These are phyloP conservation scores for Dryobotodes eremita DNA, from an alignment of 2,888 invertebrate genomes.

Conservation along the genomic window DNA sequence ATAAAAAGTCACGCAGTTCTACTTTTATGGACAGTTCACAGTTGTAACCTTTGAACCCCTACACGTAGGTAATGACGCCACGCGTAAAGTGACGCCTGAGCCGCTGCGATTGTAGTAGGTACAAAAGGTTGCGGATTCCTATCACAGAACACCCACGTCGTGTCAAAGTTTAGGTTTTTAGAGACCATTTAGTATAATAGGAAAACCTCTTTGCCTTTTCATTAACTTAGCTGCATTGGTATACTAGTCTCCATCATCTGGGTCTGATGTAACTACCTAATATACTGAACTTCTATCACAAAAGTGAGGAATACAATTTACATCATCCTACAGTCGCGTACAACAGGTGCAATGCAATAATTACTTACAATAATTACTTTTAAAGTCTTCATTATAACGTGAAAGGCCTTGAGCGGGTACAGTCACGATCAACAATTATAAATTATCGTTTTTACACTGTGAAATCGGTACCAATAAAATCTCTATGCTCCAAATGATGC, in stretches of 20 bases:
- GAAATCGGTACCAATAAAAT: constrained; percentile 64
- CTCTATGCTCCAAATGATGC: constrained; percentile 61
- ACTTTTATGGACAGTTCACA: not conserved
- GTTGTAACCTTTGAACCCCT: not conserved
- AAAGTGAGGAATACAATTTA: not conserved
- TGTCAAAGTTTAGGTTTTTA: constrained; percentile 33
- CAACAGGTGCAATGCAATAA: constrained; percentile 51
- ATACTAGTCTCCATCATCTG: not conserved
- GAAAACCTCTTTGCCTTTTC: not conserved
- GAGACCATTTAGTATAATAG: not conserved
- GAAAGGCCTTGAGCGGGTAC: constrained; percentile 54
- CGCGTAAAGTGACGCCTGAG: not conserved
- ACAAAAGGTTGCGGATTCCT: constrained; percentile 5
- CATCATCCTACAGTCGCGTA: constrained; percentile 3
- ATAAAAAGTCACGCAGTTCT: not conserved
- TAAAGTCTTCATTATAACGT: constrained; percentile 42
- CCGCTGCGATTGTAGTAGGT: not conserved
- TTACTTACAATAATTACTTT: constrained; percentile 13
- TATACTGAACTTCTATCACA: not conserved
- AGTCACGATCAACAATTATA: constrained; percentile 62
- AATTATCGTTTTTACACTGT: constrained; percentile 61
- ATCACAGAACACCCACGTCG: constrained; percentile 39
- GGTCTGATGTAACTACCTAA: not conserved
- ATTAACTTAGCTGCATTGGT: not conserved
- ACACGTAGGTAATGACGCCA: not conserved